Evolutionary conservation across 2,113 vertebrate genomes (phyloP), one percentile per base, ranked within the genome.

Genomic region (Sphyrna mokarran): DNA sequence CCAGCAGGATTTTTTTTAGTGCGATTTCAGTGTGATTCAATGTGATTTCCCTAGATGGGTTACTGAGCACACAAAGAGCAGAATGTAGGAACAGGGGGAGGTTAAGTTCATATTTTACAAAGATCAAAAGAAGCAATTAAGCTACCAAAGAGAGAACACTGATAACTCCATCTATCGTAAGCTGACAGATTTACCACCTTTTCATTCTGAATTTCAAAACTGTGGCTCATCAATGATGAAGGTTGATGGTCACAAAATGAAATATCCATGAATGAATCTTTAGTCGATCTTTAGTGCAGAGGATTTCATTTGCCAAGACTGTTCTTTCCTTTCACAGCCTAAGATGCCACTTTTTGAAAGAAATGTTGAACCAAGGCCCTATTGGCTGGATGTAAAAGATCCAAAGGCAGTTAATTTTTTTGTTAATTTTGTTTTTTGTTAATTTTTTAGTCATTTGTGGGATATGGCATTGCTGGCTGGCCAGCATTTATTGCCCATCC

Each of bases 81-180:
- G 26, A 95, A 72, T 33, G 20, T 40, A 13, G 22, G 20, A 94
- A 94, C 18, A 94, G 66, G 37, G 61, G 68, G 26, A 69, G 40
- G 11, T 95, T 94, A 29, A 63, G 80, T 83, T 83, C 80, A 83
- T 90, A 72, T 48, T 33, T 95, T 95, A 72, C 94, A 70, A 72
- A 70, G 8, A 72, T 72, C 43, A 29, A 61, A 72, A 33, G 40
- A 95, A 54, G 48, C 68, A 72, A 76, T 48, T 72, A 43, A 40
- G 16, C 91, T 29, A 95, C 68, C 68, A 76, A 43, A 43, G 40
- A 94, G 40, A 13, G 37, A 94, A 95, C 13, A 3, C 48, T 95
- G 66, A 63, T 69, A 72, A 54, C 69, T 72, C 94, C 54, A 40
- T 94, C 43, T 72, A 29, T 70, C 37, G 26, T n/a, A 54, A 22